Percentiles rank a stretch among this genome's conserved stretches.
These are phyloP conservation scores for Lasioglossum vierecki DNA, from an alignment of 2,888 invertebrate species.

Conservation along the genomic window DNA sequence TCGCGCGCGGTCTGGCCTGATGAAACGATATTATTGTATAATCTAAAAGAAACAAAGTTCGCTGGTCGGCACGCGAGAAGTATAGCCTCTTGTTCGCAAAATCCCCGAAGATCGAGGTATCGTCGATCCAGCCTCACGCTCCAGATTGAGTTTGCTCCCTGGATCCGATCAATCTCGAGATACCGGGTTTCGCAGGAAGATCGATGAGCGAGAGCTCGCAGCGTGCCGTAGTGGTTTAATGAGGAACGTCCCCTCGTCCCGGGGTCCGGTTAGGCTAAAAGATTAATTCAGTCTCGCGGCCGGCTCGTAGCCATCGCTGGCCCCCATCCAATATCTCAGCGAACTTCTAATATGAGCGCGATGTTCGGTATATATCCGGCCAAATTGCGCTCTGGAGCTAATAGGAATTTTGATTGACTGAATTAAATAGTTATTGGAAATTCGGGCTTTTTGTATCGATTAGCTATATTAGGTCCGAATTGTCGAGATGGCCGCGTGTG, in stretches of 20 bases:
- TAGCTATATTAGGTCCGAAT: constrained; percentile 75
- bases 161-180: constrained; percentile 4
- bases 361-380: constrained; percentile 79
- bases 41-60: constrained; percentile 1
- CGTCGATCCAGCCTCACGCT: neutral
- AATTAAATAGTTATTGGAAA: constrained; percentile 83
- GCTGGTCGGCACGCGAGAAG: neutral
- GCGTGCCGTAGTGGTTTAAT: neutral
- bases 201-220: neutral
- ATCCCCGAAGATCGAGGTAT: neutral
- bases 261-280: neutral
- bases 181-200: neutral
- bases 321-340: constrained; percentile 78
- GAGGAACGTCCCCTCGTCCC: neutral
- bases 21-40: neutral
- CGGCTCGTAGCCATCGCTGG: constrained; percentile 75
- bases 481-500: constrained; percentile 45
- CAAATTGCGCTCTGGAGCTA: constrained; percentile 82
- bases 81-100: neutral
- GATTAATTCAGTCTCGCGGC: constrained; percentile 56
- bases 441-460: constrained; percentile 80
- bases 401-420: constrained; percentile 84
- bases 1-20: neutral
- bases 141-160: neutral
- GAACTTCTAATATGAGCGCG: constrained; percentile 81